Percentiles rank a stretch among this genome's conserved stretches.
phyloP scores from a whole-genome alignment of 2,888 invertebrate genomes.

The Rotaria socialis region DNA sequence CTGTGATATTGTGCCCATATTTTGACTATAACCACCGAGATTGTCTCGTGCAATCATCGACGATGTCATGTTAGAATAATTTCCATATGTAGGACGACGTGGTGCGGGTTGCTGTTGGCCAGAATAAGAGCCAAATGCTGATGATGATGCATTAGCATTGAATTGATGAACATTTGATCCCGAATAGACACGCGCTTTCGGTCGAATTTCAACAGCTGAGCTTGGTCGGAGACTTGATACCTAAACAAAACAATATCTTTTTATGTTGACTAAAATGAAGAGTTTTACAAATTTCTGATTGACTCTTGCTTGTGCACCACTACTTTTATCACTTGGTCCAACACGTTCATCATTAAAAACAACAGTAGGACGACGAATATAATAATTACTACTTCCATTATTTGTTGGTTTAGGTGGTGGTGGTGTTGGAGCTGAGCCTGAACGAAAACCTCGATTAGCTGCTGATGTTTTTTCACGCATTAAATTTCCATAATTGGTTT shows the following conservation, averaged over 20 bases:
- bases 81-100: background rate
- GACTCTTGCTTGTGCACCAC: conserved; percentile 32
- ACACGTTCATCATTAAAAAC: conserved; percentile 2
- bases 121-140: background rate
- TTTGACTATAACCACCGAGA: conserved; percentile 29
- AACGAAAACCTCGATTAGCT: conserved; percentile 14
- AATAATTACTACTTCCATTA: background rate
- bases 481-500: background rate
- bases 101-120: background rate
- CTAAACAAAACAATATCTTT: background rate
- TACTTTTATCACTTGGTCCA: background rate
- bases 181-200: background rate
- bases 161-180: too few relatives aligned
- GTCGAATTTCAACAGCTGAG: background rate
- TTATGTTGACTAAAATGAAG: too few relatives aligned
- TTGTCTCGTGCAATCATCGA: conserved; percentile 7
- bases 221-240: conserved; percentile 1
- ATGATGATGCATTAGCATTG: background rate
- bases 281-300: conserved; percentile 25
- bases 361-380: conserved; percentile 7
- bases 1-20: background rate
- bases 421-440: conserved; percentile 22
- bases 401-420: background rate
- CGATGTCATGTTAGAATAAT: conserved; percentile 27
- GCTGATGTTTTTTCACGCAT: background rate